Conservation (phyloP, 2,113 vertebrate genomes). For the Eublepharis macularius region DNA sequence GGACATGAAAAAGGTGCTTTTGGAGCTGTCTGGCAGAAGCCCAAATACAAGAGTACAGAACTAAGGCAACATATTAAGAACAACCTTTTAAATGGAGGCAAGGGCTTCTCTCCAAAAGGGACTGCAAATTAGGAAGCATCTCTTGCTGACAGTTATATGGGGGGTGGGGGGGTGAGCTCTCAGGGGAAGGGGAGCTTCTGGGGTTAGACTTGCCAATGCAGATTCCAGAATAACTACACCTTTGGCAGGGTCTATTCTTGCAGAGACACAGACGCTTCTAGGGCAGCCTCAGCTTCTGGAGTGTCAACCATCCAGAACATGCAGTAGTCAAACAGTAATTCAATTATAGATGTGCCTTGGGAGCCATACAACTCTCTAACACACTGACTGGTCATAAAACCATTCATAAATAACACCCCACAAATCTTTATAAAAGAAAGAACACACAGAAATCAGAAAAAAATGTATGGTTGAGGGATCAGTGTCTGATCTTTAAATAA, state of each 20-base stretch:
- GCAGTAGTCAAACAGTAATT: neutral
- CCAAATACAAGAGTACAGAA: too few relatives aligned
- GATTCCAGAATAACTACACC: neutral
- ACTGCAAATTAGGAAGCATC: neutral
- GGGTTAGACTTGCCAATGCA: too few relatives aligned
- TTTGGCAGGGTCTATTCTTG: neutral
- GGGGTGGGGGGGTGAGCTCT: too few relatives aligned
- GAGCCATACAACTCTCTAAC: slow-evolving; percentile 10
- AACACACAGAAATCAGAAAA: neutral
- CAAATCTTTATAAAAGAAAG: neutral
- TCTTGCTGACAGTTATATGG: neutral
- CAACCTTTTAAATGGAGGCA: neutral
- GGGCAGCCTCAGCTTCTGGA: neutral
- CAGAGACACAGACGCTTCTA: neutral
- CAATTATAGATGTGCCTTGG: slow-evolving; percentile 7
- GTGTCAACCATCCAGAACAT: neutral
- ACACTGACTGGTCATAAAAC: neutral
- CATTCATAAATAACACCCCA: slow-evolving; percentile 30
- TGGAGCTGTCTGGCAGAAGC: neutral
- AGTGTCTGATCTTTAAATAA: neutral
- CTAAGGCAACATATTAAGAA: too few relatives aligned
- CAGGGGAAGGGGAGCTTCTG: too few relatives aligned
- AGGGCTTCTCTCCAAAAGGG: neutral
- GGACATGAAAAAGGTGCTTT: neutral
- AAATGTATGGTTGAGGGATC: neutral